Conservation (phyloP, 2,113 vertebrate genomes). For the Strix uralensis region DNA sequence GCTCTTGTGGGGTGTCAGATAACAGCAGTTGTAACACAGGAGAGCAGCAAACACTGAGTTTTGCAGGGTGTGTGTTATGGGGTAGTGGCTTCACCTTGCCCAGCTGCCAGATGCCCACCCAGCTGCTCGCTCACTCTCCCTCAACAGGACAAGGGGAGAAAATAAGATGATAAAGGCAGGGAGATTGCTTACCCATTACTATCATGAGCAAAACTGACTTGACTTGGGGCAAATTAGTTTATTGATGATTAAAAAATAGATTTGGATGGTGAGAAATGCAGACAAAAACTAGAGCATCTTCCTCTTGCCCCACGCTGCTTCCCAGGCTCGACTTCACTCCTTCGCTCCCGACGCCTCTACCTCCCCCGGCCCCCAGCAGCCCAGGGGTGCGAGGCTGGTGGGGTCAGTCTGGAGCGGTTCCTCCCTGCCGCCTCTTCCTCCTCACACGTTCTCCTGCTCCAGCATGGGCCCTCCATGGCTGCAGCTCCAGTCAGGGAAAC, state of each 20-base stretch:
- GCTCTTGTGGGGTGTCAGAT: background rate
- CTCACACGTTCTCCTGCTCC: fast-evolving
- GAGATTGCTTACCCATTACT: background rate
- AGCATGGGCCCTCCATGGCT: background rate
- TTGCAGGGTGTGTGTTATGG: background rate
- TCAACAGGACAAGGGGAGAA: background rate
- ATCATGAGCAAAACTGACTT: background rate
- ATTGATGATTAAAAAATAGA: background rate
- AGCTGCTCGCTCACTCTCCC: fast-evolving
- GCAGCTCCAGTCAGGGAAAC: background rate
- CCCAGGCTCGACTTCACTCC: background rate
- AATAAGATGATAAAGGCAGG: background rate
- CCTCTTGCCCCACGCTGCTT: background rate
- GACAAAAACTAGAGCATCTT: background rate
- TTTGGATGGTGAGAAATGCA: background rate
- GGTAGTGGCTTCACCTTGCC: background rate
- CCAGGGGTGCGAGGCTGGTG: too few species aligned
- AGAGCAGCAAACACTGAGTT: background rate
- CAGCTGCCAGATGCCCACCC: background rate
- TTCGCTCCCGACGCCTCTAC: too few species aligned
- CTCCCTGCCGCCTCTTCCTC: background rate
- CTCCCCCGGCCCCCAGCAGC: fast-evolving
- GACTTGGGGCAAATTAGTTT: background rate
- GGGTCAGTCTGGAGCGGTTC: fast-evolving
- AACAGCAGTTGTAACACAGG: background rate